phyloP scores from a whole-genome alignment of 2,888 invertebrate species.

The Plemyria rubiginata region DNA sequence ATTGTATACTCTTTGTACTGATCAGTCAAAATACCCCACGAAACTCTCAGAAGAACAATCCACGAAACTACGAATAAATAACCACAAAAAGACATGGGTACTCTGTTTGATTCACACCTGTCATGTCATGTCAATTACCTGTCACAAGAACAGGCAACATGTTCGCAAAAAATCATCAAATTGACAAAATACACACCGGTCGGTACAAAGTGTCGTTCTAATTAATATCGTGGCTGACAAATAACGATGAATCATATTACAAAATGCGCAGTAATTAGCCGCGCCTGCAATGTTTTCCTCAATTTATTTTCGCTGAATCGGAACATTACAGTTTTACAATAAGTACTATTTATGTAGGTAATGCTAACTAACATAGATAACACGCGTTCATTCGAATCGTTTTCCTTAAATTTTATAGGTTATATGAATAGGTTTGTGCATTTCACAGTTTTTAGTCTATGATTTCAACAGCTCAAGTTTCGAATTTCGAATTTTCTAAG shows the following conservation, averaged over 20 bases:
- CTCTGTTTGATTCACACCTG: background rate
- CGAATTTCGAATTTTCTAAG: too few species aligned
- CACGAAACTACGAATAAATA: too few species aligned
- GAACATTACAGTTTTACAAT: background rate
- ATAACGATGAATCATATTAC: slow-evolving; percentile 32
- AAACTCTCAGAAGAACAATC: too few species aligned
- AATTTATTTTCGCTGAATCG: slow-evolving; percentile 22
- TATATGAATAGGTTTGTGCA: too few species aligned
- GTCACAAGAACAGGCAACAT: background rate
- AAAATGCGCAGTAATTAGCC: slow-evolving; percentile 27
- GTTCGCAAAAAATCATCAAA: too few species aligned
- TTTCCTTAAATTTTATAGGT: background rate
- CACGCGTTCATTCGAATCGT: background rate
- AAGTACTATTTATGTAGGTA: background rate
- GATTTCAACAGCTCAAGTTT: too few species aligned
- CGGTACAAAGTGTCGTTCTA: slow-evolving; percentile 29
- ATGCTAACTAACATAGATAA: too few species aligned
- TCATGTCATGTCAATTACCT: background rate
- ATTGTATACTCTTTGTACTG: too few species aligned
- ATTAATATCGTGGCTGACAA: slow-evolving; percentile 23
- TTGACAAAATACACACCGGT: background rate
- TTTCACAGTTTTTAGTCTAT: too few species aligned
- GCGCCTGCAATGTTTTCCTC: slow-evolving; percentile 26
- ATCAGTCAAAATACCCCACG: too few species aligned
- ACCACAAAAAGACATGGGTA: too few species aligned